Evolutionary conservation across 2,113 vertebrate genomes (phyloP).

Genomic region (Myotis yumanensis): DNA sequence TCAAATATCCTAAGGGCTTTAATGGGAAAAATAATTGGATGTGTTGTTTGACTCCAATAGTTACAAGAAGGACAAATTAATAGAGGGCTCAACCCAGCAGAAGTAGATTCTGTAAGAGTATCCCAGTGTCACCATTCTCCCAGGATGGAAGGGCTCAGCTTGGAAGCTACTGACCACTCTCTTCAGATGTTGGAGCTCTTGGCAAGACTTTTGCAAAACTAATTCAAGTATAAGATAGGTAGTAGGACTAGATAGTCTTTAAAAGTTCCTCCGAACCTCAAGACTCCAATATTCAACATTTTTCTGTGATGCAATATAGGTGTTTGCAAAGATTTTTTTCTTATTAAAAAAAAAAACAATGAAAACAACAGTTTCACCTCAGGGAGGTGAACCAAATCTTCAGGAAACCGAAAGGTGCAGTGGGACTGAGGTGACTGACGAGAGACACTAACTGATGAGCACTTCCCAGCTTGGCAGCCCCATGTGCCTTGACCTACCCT

Average conservation of each 20-base stretch:
- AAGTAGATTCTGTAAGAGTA: not conserved
- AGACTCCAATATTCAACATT: constrained; percentile 32
- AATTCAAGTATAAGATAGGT: not conserved
- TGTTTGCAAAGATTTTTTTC: constrained; percentile 14
- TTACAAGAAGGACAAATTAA: not conserved
- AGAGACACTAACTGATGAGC: not conserved
- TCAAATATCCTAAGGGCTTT: not conserved
- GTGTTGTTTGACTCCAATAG: not conserved
- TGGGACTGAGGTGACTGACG: not conserved
- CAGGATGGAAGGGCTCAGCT: not conserved
- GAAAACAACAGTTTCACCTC: constrained; percentile 53
- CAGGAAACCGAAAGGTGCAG: constrained; percentile 29
- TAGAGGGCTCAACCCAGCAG: not conserved
- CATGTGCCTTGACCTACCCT: not conserved
- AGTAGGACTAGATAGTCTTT: not conserved
- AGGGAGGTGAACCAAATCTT: not conserved
- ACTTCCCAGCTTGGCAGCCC: not conserved
- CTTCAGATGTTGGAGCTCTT: not conserved
- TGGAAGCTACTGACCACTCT: not conserved
- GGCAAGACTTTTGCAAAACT: not conserved
- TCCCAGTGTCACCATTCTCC: not conserved
- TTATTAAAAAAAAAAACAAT: not conserved
- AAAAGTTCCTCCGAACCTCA: not conserved
- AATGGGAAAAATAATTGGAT: not conserved
- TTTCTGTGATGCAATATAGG: constrained; percentile 8